Percentiles rank a stretch among this genome's conserved stretches.
Evolutionary conservation across 2,113 vertebrate genomes (phyloP).

Genomic region (Sturnira hondurensis): DNA sequence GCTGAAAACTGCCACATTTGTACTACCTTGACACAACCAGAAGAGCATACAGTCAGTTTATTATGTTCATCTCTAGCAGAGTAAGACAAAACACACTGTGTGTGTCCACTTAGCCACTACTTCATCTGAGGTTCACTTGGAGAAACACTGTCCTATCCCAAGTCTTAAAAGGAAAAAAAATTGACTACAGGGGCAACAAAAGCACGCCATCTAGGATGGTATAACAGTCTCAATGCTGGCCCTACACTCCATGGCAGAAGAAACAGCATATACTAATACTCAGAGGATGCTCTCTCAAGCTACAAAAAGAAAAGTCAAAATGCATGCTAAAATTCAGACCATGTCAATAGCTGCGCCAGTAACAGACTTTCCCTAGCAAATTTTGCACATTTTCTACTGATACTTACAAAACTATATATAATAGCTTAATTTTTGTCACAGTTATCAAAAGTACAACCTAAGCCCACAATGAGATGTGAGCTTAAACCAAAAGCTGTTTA

Average conservation of each 20-base stretch:
- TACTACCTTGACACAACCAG: not conserved
- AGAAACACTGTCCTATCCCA: not conserved
- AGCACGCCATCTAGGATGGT: not conserved
- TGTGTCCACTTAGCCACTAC: not conserved
- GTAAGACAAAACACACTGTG: not conserved
- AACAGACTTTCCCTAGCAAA: not conserved
- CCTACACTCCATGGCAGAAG: not conserved
- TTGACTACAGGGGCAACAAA: not conserved
- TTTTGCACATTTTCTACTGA: not conserved
- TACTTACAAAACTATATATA: not conserved
- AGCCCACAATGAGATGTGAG: not conserved
- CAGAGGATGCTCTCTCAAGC: not conserved
- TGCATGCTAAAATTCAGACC: not conserved
- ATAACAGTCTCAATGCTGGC: not conserved
- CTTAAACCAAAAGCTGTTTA: not conserved
- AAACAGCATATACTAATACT: not conserved
- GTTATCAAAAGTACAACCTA: not conserved
- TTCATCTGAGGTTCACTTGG: not conserved
- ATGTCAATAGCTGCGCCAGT: not conserved
- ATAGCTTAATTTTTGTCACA: not conserved
- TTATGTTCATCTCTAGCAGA: not conserved
- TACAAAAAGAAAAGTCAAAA: not conserved
- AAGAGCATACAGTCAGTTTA: not conserved
- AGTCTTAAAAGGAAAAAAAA: not conserved
- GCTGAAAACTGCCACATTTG: not conserved